These are phyloP conservation scores for Rhynchonycteris naso DNA, from an alignment of 2,797 vertebrate genomes.

Conservation along the genomic window DNA sequence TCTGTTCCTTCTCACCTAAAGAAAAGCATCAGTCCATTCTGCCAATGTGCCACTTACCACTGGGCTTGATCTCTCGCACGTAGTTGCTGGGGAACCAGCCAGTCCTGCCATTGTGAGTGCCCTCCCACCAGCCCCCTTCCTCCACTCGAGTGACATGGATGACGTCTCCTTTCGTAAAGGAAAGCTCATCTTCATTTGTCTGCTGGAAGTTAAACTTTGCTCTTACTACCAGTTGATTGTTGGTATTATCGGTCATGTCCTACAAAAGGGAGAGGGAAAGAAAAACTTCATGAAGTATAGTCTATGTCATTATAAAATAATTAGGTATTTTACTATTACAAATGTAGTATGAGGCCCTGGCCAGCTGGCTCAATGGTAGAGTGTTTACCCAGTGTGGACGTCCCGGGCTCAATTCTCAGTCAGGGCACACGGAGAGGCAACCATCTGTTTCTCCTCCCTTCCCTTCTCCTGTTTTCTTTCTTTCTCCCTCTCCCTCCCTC, in stretches of 20 bases:
- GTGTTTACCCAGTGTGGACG: too few species aligned
- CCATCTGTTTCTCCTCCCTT: too few species aligned
- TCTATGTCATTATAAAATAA: neutral
- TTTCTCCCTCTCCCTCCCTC: too few species aligned
- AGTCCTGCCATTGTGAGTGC: slow-evolving; percentile 91
- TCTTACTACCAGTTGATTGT: slow-evolving; percentile 94
- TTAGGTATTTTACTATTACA: too few species aligned
- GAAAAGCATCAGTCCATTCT: too few species aligned
- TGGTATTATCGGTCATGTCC: slow-evolving; percentile 99
- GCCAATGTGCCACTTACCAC: slow-evolving; percentile 88
- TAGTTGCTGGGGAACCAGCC: slow-evolving; percentile 99
- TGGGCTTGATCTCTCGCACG: slow-evolving; percentile 96
- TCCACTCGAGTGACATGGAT: slow-evolving; percentile 96
- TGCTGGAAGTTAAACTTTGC: slow-evolving; percentile 98
- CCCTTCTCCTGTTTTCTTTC: too few species aligned
- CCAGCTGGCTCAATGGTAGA: neutral
- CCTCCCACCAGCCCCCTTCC: slow-evolving; percentile 99
- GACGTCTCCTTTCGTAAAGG: slow-evolving; percentile 96
- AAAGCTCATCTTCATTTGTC: slow-evolving; percentile 98
- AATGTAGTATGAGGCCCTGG: neutral
- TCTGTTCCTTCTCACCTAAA: neutral
- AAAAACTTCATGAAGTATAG: neutral
- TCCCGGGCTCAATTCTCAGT: too few species aligned
- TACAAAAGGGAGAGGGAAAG: slow-evolving; percentile 75
- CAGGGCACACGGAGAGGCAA: too few species aligned